These are phyloP conservation scores for Daboia siamensis DNA, from an alignment of 2,113 vertebrate species.

Conservation along the genomic window DNA sequence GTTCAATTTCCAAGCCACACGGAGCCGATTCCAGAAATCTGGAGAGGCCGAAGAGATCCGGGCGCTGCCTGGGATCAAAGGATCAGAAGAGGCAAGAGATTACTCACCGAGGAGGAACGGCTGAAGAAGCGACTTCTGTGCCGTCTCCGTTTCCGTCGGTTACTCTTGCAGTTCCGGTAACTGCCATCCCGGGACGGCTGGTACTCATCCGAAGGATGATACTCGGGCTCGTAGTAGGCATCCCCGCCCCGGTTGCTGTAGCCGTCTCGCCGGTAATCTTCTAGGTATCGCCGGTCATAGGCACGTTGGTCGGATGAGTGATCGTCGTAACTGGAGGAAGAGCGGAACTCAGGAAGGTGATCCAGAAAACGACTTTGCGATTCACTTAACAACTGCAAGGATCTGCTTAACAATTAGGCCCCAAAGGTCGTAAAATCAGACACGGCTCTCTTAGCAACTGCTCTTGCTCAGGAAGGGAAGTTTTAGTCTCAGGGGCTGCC, in stretches of 20 bases:
- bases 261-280: conserved; percentile 83
- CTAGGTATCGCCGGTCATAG: conserved; percentile 85
- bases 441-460: too few relatives aligned
- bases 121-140: conserved; percentile 97
- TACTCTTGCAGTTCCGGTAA: conserved; percentile 88
- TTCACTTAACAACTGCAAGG: too few relatives aligned
- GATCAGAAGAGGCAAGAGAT: conserved; percentile 57
- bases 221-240: conserved; percentile 81
- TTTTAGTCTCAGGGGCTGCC: too few relatives aligned
- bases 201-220: conserved; percentile 84
- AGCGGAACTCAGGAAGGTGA: rapidly evolving
- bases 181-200: conserved; percentile 77
- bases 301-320: conserved; percentile 82
- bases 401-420: too few relatives aligned
- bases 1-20: too few relatives aligned
- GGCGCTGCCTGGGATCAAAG: conserved; percentile 55
- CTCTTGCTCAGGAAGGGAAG: too few relatives aligned
- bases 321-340: conserved; percentile 77
- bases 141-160: conserved; percentile 95
- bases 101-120: conserved; percentile 96
- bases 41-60: conserved; percentile 44
- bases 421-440: too few relatives aligned
- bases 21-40: neutral
- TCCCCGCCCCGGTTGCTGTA: conserved; percentile 83
- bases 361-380: rapidly evolving